Base-by-base conservation (phyloP, 2,888 invertebrate genomes). In the Dendrolimus pini region DNA sequence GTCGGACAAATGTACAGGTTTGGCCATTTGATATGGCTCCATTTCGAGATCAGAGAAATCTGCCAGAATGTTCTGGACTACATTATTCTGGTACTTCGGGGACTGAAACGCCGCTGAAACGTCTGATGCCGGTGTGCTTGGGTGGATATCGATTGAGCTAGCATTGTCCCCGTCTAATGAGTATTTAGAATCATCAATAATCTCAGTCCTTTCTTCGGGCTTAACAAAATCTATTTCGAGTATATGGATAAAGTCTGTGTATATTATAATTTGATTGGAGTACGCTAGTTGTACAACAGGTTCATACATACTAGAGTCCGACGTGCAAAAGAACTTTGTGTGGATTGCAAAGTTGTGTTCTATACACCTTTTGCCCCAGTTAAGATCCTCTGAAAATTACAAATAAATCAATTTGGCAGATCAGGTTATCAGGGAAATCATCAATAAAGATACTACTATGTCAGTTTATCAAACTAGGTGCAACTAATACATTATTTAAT, bases 311-410 rank as follows among this genome's bases (percentile, higher is more conserved):
- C 96, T 97, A 70, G 95, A 95, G 56, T 97, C 96, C 54, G 95
- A 94, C n/a, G 96, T 95, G 69, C 97, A 94, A 76, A 96, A 96
- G 80, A 97, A 97, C 77, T 96, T 96, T 67, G 97, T 97, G 83
- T 98, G 98, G 65, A 98, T 94, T 55, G 97, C 97, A 68, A 97
- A 94, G 75, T 97, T 97, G 80, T 98, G 98, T 75, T 95, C 94
- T 59, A 97, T 88, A 78, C 98, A 98, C 68, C 95, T 87, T 74
- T 93, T 93, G 57, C 94, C 92, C 69, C 93, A 93, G 69, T 93
- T 93, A 61, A 89, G 82, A 73, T 88, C 90, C 82, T 81, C 81
- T 89, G 83, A 52, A 80, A 78, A 55, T 55, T 56, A 13, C 54
- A 59, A 57, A 53, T 55, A 6, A 30, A 30, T 30, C 30, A 30